Evolutionary conservation across 2,797 vertebrate genomes (phyloP).

Genomic region (Sphaeramia orbicularis): DNA sequence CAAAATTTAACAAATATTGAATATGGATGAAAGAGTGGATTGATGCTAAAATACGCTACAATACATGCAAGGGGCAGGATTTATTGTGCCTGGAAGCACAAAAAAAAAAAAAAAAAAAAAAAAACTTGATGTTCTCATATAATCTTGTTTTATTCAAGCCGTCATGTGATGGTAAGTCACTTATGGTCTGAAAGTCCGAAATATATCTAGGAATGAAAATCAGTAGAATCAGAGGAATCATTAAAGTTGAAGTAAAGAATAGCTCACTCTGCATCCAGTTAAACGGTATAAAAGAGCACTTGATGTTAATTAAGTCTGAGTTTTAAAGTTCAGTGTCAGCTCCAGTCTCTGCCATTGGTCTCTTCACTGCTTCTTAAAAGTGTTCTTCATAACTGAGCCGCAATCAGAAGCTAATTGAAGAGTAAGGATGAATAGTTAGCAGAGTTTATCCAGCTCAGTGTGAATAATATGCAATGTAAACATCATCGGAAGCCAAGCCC

Average conservation of each 20-base stretch:
- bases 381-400: constrained; percentile 18
- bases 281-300: not conserved
- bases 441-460: constrained; percentile 25
- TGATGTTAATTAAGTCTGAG: not conserved
- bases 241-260: not conserved
- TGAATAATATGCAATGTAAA: constrained; percentile 45
- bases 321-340: not conserved
- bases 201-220: not conserved
- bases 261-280: not conserved
- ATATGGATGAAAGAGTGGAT: too few species aligned
- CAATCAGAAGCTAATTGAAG: constrained; percentile 21
- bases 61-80: too few species aligned
- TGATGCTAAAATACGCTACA: too few species aligned
- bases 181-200: constrained; percentile 5
- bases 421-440: constrained; percentile 33
- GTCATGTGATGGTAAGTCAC: constrained; percentile 40
- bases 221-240: not conserved
- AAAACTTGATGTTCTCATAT: constrained; percentile 46
- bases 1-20: too few species aligned
- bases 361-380: not conserved
- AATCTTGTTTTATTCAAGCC: constrained; percentile 54
- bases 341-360: not conserved
- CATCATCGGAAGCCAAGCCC: too few species aligned
- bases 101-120: too few species aligned
- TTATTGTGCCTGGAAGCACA: too few species aligned